Conservation (phyloP, 2,797 vertebrate species). For the Phoxinus dragarum region DNA sequence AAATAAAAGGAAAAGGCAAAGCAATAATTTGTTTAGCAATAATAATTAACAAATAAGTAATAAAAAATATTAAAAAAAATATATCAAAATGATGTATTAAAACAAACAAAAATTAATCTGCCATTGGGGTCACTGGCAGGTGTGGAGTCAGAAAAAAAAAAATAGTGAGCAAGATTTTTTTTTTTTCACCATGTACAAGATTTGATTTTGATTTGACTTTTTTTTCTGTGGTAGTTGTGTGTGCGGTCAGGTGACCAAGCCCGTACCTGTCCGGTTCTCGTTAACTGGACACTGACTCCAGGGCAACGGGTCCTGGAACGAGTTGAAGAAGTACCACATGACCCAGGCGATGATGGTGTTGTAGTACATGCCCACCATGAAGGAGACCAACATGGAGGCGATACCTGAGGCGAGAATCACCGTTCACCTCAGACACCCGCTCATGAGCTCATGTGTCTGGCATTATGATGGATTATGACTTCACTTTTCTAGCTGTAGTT, state of each 20-base stretch:
- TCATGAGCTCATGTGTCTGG: neutral
- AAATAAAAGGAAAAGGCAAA: too few relatives aligned
- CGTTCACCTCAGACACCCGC: fast-evolving
- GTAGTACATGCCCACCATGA: conserved; percentile 85
- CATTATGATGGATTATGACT: too few relatives aligned
- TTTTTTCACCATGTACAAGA: neutral
- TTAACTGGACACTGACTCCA: conserved; percentile 83
- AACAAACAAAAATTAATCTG: neutral
- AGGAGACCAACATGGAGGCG: conserved; percentile 83
- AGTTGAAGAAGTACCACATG: conserved; percentile 99
- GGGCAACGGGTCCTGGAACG: conserved; percentile 93
- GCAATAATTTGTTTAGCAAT: neutral
- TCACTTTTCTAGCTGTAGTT: too few relatives aligned
- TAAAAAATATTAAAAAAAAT: neutral
- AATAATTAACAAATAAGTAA: too few relatives aligned
- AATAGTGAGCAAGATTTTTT: too few relatives aligned
- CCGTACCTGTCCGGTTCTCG: conserved; percentile 76
- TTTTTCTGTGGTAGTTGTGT: neutral
- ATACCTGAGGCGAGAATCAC: conserved; percentile 72
- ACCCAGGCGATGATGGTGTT: conserved; percentile 92
- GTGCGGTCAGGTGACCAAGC: too few relatives aligned
- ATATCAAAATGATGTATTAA: neutral
- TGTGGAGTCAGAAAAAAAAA: too few relatives aligned
- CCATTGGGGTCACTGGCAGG: neutral
- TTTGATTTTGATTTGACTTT: too few relatives aligned